Conservation (phyloP, 2,113 vertebrate species). For the Agelaius phoeniceus region DNA sequence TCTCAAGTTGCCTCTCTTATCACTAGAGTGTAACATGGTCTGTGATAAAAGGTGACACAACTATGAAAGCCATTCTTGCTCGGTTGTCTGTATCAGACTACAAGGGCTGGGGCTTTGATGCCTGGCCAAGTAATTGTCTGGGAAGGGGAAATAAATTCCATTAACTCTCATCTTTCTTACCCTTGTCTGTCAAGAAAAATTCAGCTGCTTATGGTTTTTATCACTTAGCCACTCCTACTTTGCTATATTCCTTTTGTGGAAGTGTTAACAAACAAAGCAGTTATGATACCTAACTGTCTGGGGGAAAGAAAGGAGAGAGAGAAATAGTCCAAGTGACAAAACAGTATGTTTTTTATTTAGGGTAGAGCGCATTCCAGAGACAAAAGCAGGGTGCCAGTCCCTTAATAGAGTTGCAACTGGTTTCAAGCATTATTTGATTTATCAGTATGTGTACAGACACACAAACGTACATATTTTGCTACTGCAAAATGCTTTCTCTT, state of each 20-base stretch:
- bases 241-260: not conserved
- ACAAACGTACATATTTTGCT: not conserved
- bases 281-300: not conserved
- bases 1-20: slow-evolving; percentile 57
- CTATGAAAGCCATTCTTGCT: slow-evolving; percentile 59
- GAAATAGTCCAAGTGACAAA: not conserved
- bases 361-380: not conserved
- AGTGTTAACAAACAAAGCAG: slow-evolving; percentile 3
- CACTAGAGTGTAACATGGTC: not conserved
- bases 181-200: not conserved
- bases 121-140: slow-evolving; percentile 43
- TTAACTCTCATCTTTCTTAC: not conserved
- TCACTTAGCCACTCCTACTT: not conserved
- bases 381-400: not conserved
- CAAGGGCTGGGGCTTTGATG: slow-evolving; percentile 37
- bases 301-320: fast-evolving
- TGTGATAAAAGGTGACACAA: slow-evolving; percentile 47
- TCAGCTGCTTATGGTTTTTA: not conserved
- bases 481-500: not conserved
- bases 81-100: slow-evolving; percentile 15
- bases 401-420: not conserved
- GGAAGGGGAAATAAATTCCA: not conserved
- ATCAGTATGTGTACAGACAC: not conserved
- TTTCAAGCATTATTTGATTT: not conserved
- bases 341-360: not conserved